A percentile compares a stretch with the other conserved stretches of the same genome.
phyloP scores from a whole-genome alignment of 2,888 invertebrate genomes.

The Ectemnius continuus region DNA sequence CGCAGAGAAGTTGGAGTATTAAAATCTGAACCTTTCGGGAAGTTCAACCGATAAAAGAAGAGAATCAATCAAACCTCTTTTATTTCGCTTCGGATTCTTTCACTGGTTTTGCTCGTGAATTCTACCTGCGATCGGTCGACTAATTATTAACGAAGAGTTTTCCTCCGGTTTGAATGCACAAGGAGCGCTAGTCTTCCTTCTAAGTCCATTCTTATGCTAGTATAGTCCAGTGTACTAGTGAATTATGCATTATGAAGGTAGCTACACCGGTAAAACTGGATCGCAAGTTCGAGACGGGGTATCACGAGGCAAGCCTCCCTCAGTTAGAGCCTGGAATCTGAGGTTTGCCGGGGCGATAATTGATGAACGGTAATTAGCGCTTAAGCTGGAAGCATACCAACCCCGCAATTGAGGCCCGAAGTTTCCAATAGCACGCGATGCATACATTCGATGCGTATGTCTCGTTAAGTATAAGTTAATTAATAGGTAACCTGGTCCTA shows the following conservation, averaged over 20 bases:
- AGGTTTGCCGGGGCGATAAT: constrained; percentile 43
- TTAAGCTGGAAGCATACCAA: constrained; percentile 50
- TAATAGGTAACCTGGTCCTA: constrained; percentile 37
- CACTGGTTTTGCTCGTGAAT: too few relatives aligned
- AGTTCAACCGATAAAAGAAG: too few relatives aligned
- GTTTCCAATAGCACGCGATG: constrained; percentile 37
- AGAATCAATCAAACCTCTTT: too few relatives aligned
- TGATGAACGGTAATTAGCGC: constrained; percentile 58
- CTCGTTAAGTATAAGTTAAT: constrained; percentile 57
- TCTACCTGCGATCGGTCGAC: too few relatives aligned
- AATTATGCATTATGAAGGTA: neutral
- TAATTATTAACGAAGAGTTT: too few relatives aligned
- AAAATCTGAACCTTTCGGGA: too few relatives aligned
- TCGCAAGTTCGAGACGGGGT: constrained; percentile 8
- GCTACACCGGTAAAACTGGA: constrained; percentile 8
- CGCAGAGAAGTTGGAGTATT: too few relatives aligned
- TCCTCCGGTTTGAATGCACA: too few relatives aligned
- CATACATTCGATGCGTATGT: constrained; percentile 24
- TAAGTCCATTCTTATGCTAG: too few relatives aligned
- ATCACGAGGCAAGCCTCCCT: neutral
- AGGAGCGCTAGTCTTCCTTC: too few relatives aligned
- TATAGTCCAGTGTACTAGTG: too few relatives aligned
- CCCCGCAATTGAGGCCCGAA: constrained; percentile 22
- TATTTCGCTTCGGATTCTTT: too few relatives aligned
- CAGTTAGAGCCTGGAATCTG: constrained; percentile 37